Conservation (phyloP, 1,140 invertebrate genomes). For the Melipona quadrifasciata region DNA sequence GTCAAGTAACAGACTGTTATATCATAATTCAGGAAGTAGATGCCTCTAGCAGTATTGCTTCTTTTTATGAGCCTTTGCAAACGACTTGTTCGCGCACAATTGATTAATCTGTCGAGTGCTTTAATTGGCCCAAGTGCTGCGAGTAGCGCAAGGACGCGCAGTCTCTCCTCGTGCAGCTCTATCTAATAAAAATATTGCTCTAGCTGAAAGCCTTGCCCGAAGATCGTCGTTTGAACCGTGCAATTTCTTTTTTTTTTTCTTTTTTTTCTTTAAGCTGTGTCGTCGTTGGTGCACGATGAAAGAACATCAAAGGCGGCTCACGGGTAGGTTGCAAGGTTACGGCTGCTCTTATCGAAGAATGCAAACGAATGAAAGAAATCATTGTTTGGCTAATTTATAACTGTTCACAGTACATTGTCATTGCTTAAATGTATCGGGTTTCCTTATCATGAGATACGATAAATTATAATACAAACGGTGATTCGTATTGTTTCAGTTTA, state of each 20-base stretch:
- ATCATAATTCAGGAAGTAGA: neutral
- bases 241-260: neutral
- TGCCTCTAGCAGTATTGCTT: neutral
- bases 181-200: conserved; percentile 23
- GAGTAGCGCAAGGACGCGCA: conserved; percentile 46
- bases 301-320: neutral
- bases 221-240: neutral
- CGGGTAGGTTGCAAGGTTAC: neutral
- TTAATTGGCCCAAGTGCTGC: conserved; percentile 68
- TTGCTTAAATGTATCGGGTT: neutral
- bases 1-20: neutral
- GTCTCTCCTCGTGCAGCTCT: neutral
- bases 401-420: neutral
- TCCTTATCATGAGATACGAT: neutral
- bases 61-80: conserved; percentile 48
- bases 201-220: no score
- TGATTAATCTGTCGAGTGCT: conserved; percentile 66
- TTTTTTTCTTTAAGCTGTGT: neutral
- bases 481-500: neutral
- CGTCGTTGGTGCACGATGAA: neutral
- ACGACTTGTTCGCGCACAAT: conserved; percentile 50
- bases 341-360: neutral
- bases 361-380: conserved; percentile 12
- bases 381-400: conserved; percentile 6
- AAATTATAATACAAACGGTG: neutral